Evolutionary conservation across 2,113 vertebrate genomes (phyloP).

Genomic region (Phyllostomus discolor): DNA sequence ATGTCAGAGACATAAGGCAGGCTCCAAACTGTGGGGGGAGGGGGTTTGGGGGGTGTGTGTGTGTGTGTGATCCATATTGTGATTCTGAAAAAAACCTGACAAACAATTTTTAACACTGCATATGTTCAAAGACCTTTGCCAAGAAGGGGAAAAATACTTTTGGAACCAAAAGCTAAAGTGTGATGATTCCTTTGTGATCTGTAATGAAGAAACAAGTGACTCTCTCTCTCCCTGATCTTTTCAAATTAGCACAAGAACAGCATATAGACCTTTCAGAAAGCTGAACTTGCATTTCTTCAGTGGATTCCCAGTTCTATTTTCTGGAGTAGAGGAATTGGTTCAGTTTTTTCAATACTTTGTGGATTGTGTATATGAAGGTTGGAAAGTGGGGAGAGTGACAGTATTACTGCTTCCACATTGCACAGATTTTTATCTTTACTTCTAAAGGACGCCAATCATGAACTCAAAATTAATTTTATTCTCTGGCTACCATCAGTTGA

Average conservation of each 20-base stretch:
- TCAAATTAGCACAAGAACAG: conserved; percentile 43
- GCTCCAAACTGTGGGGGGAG: neutral
- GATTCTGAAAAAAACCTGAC: conserved; percentile 43
- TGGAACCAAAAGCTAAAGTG: neutral
- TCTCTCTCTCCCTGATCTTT: neutral
- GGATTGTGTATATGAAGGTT: neutral
- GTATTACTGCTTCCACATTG: neutral
- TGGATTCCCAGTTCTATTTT: conserved; percentile 41
- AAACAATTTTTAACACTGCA: conserved; percentile 49
- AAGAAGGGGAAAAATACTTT: conserved; percentile 4
- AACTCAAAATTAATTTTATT: conserved; percentile 64
- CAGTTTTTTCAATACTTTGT: conserved; percentile 31
- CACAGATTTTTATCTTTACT: conserved; percentile 14
- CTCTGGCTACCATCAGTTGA: conserved; percentile 55
- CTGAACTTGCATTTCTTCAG: conserved; percentile 6
- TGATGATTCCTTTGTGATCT: conserved; percentile 1
- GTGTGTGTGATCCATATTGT: conserved; percentile 20
- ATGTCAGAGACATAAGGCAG: conserved; percentile 49
- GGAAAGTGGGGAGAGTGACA: neutral
- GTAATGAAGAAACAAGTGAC: conserved; percentile 39
- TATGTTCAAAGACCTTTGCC: conserved; percentile 44
- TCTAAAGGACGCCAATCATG: neutral
- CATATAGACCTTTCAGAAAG: neutral
- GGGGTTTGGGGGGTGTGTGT: neutral
- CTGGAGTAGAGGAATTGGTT: conserved; percentile 50